Evolutionary conservation across 2,888 invertebrate genomes (phyloP).

Genomic region (Synergus umbraculus): DNA sequence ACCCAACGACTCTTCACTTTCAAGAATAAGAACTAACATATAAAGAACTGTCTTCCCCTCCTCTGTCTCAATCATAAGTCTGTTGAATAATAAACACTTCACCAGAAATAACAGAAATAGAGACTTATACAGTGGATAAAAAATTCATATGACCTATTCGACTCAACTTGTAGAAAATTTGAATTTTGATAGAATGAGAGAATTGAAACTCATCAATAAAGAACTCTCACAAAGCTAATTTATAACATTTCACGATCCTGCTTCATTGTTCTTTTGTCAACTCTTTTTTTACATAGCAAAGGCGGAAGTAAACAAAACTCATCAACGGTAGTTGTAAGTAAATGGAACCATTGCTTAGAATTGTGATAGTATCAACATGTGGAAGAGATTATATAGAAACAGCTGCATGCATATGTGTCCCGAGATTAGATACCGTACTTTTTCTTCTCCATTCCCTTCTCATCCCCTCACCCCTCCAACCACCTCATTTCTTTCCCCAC

Average conservation of each 20-base stretch:
- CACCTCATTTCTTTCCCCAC: background rate
- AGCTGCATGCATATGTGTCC: constrained; percentile 54
- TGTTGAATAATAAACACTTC: background rate
- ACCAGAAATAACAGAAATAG: constrained; percentile 1
- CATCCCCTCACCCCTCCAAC: background rate
- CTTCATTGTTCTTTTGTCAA: background rate
- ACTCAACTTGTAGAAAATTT: background rate
- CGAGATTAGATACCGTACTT: constrained; percentile 62
- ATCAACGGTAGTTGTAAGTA: background rate
- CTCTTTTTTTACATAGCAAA: background rate
- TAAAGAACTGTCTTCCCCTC: constrained; percentile 1
- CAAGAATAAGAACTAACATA: background rate
- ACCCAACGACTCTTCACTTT: background rate
- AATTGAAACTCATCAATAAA: background rate
- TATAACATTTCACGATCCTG: background rate
- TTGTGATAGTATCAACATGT: background rate
- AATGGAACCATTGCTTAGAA: background rate
- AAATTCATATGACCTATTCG: constrained; percentile 19
- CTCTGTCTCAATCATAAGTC: background rate
- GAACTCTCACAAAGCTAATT: background rate
- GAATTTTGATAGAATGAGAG: background rate
- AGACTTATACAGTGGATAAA: constrained; percentile 6
- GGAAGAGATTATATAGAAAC: constrained; percentile 52
- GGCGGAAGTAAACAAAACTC: background rate
- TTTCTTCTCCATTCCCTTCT: constrained; percentile 47